Evolutionary conservation across 1,140 invertebrate species (phyloP), one percentile per base, ranked within the genome.

Genomic region (Lamellibrachia luymesi): DNA sequence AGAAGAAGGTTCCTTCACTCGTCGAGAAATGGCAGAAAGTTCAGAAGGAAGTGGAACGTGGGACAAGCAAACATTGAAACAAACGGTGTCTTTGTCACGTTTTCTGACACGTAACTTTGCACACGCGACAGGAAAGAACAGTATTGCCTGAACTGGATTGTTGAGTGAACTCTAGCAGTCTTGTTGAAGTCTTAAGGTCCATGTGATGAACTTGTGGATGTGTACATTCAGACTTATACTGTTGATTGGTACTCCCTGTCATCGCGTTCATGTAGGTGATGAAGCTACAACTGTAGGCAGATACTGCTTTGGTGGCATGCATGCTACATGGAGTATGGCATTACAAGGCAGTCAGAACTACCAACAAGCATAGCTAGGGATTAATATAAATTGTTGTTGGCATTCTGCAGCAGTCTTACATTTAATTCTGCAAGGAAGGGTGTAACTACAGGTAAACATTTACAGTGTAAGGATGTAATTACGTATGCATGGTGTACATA

Each of bases 21-120:
- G 97, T 98, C 1, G 97, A 97, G 51, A 98, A 98, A 94, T 98
- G 97, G 97, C 97, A 98, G 95, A 97, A 97, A 94, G 97, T 97
- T 91, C 97, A 98, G 95, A 97, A 97, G 94, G 97, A 97, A 89
- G 96, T 96, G 17, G 95, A 96, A 92, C 51, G 52, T 22, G 92
- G 52, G n/a, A 10, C 52, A 52, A 51, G 49, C 90, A 91, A 91
- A 91, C 64, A 80, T 22, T 80, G 64, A 56, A 56, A 80, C 38
- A 80, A 10, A 80, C 64, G n/a, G n/a, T 80, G 64, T 17, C 17
- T 80, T 56, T 56, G 13, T 56, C 52, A 56, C 6, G 64, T 10
- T 22, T 80, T 80, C 13, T 80, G 25, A 80, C 64, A 4, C 13
- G 17, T 8, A 80, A 80, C 64, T 80, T 22, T 80, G 2, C 2